Evolutionary conservation across 2,113 vertebrate genomes (phyloP).

Genomic region (Cyprinus carpio): DNA sequence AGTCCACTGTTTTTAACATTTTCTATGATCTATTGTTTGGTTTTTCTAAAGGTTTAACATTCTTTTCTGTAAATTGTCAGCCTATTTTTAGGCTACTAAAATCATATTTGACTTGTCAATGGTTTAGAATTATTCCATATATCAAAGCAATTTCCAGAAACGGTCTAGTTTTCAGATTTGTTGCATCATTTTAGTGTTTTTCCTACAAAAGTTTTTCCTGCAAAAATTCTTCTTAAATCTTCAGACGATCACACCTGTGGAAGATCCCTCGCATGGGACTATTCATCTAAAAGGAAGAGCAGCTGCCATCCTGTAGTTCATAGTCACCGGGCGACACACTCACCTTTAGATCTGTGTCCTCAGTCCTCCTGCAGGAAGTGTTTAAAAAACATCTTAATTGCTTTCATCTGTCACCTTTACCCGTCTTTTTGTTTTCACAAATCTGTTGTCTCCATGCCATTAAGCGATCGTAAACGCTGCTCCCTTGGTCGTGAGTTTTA

Average conservation of each 20-base stretch:
- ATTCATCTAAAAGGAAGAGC: slow-evolving; percentile 34
- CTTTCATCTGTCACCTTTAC: slow-evolving; percentile 40
- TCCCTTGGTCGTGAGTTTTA: slow-evolving; percentile 67
- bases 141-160: not conserved
- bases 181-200: not conserved
- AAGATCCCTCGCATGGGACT: slow-evolving; percentile 30
- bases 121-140: not conserved
- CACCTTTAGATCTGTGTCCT: slow-evolving; percentile 54
- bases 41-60: no score
- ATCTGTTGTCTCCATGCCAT: slow-evolving; percentile 36
- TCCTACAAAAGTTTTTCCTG: not conserved
- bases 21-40: not conserved
- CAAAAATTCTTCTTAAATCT: not conserved
- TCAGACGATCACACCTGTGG: slow-evolving; percentile 14
- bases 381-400: slow-evolving; percentile 50
- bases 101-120: not conserved
- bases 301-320: slow-evolving; percentile 34
- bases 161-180: not conserved
- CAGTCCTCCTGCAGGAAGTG: slow-evolving; percentile 55
- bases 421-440: slow-evolving; percentile 42
- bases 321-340: slow-evolving; percentile 49
- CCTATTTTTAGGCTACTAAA: not conserved
- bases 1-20: not conserved
- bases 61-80: not conserved
- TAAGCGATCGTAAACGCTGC: slow-evolving; percentile 26